Evolutionary conservation across 2,797 vertebrate species (phyloP), one percentile per base, ranked within the genome.

Genomic region (Eidolon dupreanum): DNA sequence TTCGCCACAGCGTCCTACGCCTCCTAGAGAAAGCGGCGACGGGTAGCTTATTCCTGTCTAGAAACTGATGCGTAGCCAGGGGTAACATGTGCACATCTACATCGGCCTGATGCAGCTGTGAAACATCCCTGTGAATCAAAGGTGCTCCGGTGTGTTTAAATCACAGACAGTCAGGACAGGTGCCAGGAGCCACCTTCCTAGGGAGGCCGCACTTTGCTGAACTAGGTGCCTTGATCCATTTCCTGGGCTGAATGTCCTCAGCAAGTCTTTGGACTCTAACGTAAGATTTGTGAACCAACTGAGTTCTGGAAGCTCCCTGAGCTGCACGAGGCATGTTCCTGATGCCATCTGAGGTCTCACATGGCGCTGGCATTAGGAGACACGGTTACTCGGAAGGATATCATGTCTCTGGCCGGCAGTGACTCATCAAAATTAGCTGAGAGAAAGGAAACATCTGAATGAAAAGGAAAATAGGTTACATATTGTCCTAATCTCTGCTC

Each of bases 61-160:
- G 75, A 93, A 96, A 90, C 22, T 49, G 95, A 84, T 77, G 55
- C 16, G 74, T 61, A 93, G 90, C 93, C 77, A 75, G 46, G 28
- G 38, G 51, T 88, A 82, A 28, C n/a, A 53, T 46, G 91, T 31
- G 57, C 11, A 61, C 28, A 55, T 66, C 73, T 51, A 57, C 85
- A 66, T 91, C 94, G 93, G 73, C 78, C 70, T 61, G 38, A 85
- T 94, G 93, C 46, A 53, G n/a, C 33, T n/a, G 26, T 41, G 66
- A 91, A 95, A 65, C n/a, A n/a, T 70, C 33, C n/a, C 65, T 28
- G 55, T 55, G 92, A 95, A 81, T 93, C 88, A 91, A 92, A 83
- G 36, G 43, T 17, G 4, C 17, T 63, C 49, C 15, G 15, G 49
- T 36, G 75, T 53, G 81, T 78, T 85, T 33, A 78, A 61, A 65